These are phyloP conservation scores for Colinus virginianus DNA, from an alignment of 2,113 vertebrate genomes.

Conservation along the genomic window DNA sequence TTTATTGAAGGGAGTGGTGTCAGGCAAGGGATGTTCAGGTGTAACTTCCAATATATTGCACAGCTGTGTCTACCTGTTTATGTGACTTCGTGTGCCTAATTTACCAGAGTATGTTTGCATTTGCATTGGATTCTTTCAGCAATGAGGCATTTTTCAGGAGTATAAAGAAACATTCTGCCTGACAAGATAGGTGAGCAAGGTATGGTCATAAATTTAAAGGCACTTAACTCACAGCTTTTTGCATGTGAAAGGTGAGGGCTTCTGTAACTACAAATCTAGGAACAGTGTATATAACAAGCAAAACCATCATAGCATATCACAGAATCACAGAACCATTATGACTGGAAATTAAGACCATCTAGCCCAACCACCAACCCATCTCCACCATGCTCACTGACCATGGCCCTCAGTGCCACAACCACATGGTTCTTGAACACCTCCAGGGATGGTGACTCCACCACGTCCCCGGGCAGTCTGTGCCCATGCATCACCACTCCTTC, in stretches of 20 bases:
- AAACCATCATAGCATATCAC: not conserved
- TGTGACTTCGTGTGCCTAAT: not conserved
- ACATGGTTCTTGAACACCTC: too few species aligned
- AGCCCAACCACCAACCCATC: too few species aligned
- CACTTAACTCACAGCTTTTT: not conserved
- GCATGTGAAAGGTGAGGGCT: not conserved
- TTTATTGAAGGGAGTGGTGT: not conserved
- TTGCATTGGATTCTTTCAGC: not conserved
- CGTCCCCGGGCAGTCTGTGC: too few species aligned
- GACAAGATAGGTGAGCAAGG: not conserved
- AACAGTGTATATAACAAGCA: not conserved
- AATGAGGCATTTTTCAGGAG: not conserved
- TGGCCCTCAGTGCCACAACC: too few species aligned
- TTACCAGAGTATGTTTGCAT: accelerated
- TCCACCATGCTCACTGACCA: too few species aligned
- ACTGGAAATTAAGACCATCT: too few species aligned
- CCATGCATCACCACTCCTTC: too few species aligned
- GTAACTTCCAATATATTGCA: not conserved
- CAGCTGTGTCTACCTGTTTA: not conserved
- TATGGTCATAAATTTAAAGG: not conserved
- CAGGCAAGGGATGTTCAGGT: not conserved
- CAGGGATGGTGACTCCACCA: too few species aligned
- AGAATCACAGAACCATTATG: too few species aligned
- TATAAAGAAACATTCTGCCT: not conserved
- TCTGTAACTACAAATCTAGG: accelerated